Conservation (phyloP, 2,797 vertebrate species). For the Lagodon rhomboides region DNA sequence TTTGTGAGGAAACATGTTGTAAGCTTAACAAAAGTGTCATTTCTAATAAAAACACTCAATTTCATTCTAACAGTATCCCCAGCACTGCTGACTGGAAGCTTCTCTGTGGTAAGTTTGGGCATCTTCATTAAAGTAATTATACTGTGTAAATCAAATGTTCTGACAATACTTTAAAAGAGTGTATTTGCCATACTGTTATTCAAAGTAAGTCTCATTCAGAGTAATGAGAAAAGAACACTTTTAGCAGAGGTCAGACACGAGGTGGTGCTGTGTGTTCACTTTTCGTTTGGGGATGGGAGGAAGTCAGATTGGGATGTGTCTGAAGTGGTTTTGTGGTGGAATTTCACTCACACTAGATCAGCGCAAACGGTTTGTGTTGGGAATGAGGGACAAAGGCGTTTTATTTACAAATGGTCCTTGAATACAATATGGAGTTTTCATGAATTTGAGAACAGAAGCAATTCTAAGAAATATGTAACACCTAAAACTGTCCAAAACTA, state of each 20-base stretch:
- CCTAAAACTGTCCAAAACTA: background rate
- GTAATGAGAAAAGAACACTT: too few relatives aligned
- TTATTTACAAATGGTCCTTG: background rate
- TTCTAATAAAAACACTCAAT: background rate
- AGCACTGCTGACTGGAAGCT: slow-evolving; percentile 66
- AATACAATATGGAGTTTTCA: background rate
- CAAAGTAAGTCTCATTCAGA: background rate
- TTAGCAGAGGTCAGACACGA: slow-evolving; percentile 86
- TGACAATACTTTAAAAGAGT: background rate
- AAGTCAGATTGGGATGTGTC: background rate
- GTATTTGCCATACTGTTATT: background rate
- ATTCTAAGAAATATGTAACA: background rate
- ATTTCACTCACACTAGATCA: background rate
- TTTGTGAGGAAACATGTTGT: background rate
- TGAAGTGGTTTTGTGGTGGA: background rate
- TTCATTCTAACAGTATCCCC: slow-evolving; percentile 68
- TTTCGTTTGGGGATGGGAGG: background rate
- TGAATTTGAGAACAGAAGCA: background rate
- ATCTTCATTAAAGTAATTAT: background rate
- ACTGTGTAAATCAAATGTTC: background rate
- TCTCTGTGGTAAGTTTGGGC: slow-evolving; percentile 74
- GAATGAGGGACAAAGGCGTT: background rate
- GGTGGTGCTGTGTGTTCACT: slow-evolving; percentile 45
- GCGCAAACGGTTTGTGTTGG: background rate
- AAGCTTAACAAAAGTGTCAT: background rate